Percentiles rank a stretch among this genome's conserved stretches.
These are phyloP conservation scores for Dryobota labecula DNA, from an alignment of 2,888 invertebrate species.

Conservation along the genomic window DNA sequence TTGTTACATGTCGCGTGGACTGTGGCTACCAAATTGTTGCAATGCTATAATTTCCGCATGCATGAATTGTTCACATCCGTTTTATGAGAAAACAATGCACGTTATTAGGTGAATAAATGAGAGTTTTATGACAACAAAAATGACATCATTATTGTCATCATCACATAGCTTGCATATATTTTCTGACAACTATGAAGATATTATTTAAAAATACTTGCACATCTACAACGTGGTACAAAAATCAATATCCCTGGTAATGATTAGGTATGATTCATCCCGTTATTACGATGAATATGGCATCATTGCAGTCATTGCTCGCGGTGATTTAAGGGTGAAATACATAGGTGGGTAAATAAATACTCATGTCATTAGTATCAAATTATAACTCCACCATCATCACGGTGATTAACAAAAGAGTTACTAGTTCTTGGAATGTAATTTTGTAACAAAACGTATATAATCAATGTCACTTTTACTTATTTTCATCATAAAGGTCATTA, in stretches of 20 bases:
- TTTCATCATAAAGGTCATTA: too few relatives aligned
- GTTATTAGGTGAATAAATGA: background rate
- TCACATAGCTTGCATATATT: background rate
- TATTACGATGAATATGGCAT: conserved; percentile 1
- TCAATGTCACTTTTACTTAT: too few relatives aligned
- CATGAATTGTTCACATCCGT: conserved; percentile 5
- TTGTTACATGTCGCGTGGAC: conserved; percentile 14
- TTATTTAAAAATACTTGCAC: background rate
- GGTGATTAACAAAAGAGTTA: too few relatives aligned
- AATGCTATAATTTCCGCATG: conserved; percentile 22
- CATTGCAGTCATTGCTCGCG: background rate
- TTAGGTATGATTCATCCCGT: background rate
- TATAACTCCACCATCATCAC: too few relatives aligned
- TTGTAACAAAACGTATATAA: too few relatives aligned
- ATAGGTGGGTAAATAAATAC: too few relatives aligned
- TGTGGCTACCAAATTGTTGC: conserved; percentile 18
- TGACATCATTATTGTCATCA: background rate
- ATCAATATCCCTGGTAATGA: background rate
- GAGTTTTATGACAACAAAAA: background rate
- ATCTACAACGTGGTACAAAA: background rate
- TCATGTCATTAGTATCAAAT: too few relatives aligned
- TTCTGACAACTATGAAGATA: background rate
- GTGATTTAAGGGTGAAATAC: background rate
- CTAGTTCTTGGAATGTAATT: too few relatives aligned
- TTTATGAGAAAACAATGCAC: conserved; percentile 10